Evolutionary conservation across 1,140 invertebrate species (phyloP), one percentile per base, ranked within the genome.

Genomic region (Myzus persicae): DNA sequence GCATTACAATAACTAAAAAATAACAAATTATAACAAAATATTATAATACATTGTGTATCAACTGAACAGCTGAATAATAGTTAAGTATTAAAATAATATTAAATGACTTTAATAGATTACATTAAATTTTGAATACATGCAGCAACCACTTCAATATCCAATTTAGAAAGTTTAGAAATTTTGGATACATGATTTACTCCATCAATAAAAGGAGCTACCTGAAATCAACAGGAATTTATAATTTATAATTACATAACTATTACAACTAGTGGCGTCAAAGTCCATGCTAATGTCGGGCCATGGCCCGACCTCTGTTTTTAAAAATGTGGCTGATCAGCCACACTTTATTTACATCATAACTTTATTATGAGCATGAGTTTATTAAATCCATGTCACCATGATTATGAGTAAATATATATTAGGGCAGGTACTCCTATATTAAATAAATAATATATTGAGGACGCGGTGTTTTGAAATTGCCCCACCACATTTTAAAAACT

Each of bases 121-220:
- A 98, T 96, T 92, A 99, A 96, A 96, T 99, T 99, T 95, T 99
- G 98, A 82, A 99, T 97, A 95, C 98, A 99, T 20, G 98, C 97
- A 95, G 99, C 99, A 0, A 99, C 98, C 67, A 99, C 95, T 95
- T 98, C 98, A 93, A 97, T 98, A 94, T 99, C 98, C 1, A 99
- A 98, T 94, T 99, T 98, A 7, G 98, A 97, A 94, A 97, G 96
- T 1, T 96, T 96, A 1, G 97, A 97, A 93, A 98, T 98, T 94
- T 97, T 97, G 0, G 97, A 96, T 59, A 99, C 96, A 95, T 99
- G 98, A 95, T 99, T 98, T 94, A 98, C 98, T 0, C 98, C 98
- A 95, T 99, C 97, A 36, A 99, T 98, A 94, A 97, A 98, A 0
- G 98, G 98, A 31, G 99, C 95, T 82, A 98, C 96, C 97, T 98